Evolutionary conservation across 2,797 vertebrate genomes (phyloP), one percentile per base, ranked within the genome.

Genomic region (Margarornis squamiger): DNA sequence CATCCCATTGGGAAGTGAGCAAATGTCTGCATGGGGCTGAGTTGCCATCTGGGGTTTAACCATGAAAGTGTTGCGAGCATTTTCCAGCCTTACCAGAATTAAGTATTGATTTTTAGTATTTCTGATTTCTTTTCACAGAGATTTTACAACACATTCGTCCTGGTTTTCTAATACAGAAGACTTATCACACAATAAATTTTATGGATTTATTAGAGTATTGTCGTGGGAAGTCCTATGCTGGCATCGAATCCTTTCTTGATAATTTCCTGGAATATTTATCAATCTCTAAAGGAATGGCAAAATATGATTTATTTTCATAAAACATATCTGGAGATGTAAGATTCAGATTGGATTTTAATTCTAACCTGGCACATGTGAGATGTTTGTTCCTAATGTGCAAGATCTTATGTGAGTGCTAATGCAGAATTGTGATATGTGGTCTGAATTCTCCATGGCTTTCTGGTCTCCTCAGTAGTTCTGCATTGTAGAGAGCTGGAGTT

Each of bases 351-450:
- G 27, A 12, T 86, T 91, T 89, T 68, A 77, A 83, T 78, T 68
- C 9, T 23, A 81, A 7, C 4, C 9, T 67, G n/a, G 27, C 3
- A 23, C 0, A 0, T 36, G 23, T 20, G 16, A 14, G 1, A 4
- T 52, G 70, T 79, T 75, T 71, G 7, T 39, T 92, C 11, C 51
- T 72, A 2, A 78, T 30, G 15, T n/a, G 4, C 29, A 65, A 85
- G 17, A 15, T 46, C 8, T 62, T 30, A 4, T 2, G 11, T 68
- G 20, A 38, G 17, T 36, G 39, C 17, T 58, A 20, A 18, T 15
- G 39, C 4, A 45, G 71, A 54, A 57, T 20, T 66, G 16, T 11
- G 34, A 1, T 11, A 7, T 34, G 4, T 55, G 58, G 3, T 71
- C 24, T 67, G 55, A 54, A n/a, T 87, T 74, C 17, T 54, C 17